Conservation (phyloP, 2,888 invertebrate genomes). For the Yponomeuta evonymella region DNA sequence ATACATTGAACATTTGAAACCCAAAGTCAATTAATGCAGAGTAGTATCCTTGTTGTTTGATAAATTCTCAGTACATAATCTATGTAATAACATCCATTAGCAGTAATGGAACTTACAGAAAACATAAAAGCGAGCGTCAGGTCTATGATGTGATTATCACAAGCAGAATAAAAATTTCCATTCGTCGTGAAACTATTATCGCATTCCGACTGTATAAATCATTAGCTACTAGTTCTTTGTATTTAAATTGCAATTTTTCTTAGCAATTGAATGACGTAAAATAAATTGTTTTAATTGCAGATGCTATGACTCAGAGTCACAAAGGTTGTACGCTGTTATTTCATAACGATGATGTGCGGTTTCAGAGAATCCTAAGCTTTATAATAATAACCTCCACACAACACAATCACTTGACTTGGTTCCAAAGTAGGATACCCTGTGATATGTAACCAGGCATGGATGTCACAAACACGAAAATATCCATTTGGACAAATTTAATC, state of each 20-base stretch:
- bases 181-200: constrained; percentile 7
- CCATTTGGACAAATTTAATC: too few relatives aligned
- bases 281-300: background rate
- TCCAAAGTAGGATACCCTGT: too few relatives aligned
- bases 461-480: too few relatives aligned
- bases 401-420: too few relatives aligned
- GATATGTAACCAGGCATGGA: too few relatives aligned
- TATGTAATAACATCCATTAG: background rate
- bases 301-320: background rate
- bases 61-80: background rate
- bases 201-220: constrained; percentile 10
- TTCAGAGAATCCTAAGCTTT: too few relatives aligned
- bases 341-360: too few relatives aligned
- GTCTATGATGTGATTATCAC: background rate
- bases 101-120: background rate
- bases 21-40: background rate
- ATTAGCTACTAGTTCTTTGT: constrained; percentile 8
- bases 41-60: background rate
- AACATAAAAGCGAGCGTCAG: background rate
- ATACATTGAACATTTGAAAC: background rate
- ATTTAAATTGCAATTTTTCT: constrained; percentile 6
- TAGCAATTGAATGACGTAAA: background rate
- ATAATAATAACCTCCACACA: too few relatives aligned
- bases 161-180: constrained; percentile 10
- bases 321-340: too few relatives aligned